phyloP scores from a whole-genome alignment of 1,140 invertebrate species.

The Macrostomum lignano region DNA sequence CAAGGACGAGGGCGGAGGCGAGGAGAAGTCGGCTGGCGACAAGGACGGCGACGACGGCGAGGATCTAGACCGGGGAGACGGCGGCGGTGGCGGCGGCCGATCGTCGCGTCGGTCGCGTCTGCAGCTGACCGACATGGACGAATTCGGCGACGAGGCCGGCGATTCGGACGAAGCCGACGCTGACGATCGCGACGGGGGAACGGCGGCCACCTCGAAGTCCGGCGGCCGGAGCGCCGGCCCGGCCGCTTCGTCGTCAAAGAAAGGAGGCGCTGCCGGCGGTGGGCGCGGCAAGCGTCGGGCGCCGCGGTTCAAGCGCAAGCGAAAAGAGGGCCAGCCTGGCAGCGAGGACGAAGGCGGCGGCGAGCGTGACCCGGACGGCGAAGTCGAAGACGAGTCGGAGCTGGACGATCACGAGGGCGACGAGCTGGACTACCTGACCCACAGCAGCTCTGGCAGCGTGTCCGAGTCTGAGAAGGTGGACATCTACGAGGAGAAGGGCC shows the following conservation, averaged over 20 bases:
- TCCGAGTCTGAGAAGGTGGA: constrained; percentile 6
- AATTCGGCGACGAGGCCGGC: constrained; percentile 41
- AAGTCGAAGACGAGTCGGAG: constrained; percentile 8
- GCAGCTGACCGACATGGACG: constrained; percentile 71
- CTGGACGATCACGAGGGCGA: constrained; percentile 8
- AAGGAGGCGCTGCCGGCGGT: constrained; percentile 8
- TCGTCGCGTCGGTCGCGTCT: constrained; percentile 19
- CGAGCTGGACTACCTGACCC: constrained; percentile 6
- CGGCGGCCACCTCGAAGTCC: no score
- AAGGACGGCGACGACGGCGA: constrained; percentile 11
- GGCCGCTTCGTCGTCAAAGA: constrained; percentile 4
- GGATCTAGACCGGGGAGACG: constrained; percentile 28
- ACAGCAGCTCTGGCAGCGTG: constrained; percentile 3
- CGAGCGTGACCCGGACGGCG: background rate
- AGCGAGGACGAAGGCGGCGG: constrained; percentile 7
- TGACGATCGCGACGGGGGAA: constrained; percentile 31
- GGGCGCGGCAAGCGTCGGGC: constrained; percentile 7
- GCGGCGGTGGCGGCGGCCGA: background rate
- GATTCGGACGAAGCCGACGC: constrained; percentile 40
- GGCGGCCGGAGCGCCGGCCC: background rate
- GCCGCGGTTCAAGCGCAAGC: no score
- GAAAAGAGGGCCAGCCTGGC: constrained; percentile 3
- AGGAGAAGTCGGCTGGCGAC: constrained; percentile 35
- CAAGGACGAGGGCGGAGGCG: constrained; percentile 47
- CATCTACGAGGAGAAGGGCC: constrained; percentile 8